Base-by-base conservation (phyloP, 2,797 vertebrate genomes). In the Phyllotis vaccarum region DNA sequence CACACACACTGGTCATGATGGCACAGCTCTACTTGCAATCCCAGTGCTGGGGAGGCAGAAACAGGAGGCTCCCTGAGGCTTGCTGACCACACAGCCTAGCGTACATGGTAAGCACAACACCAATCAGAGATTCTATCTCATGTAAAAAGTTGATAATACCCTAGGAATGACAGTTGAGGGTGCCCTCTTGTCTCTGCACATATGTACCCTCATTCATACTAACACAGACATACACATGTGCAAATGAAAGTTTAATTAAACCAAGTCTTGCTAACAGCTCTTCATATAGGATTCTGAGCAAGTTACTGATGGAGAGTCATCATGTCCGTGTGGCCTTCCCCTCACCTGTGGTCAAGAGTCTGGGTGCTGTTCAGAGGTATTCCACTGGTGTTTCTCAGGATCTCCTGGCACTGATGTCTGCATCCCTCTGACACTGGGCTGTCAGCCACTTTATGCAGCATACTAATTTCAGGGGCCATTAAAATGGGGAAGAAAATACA, bases 391-490 rank as follows among this genome's bases (percentile, higher is more conserved):
- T 78, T 43, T 74, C 68, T 58, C 54, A 46, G 34, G 37, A 52
- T 70, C 6, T 34, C 74, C 12, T 21, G 43, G 21, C 24, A 40
- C 19, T 34, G 37, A 82, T 56, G n/a, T 49, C 49, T 49, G 13
- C 8, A 0, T 80, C 9, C 6, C 46, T 6, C 49, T 68, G 86
- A 17, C 91, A 78, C n/a, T 31, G 62, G 24, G 37, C 19, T 85
- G 31, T 40, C 34, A 93, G 49, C 90, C 87, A 54, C 75, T 94
- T 94, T 90, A 90, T 81, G 75, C 90, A 92, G 13, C 11, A 72
- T 79, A 52, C 76, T 79, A 64, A 91, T 93, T 94, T 95, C 74
- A 72, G 79, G 85, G 40, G 1, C 60, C 64, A 87, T 81, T 75
- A 89, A 86, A 92, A 72, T 60, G 22, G 56, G n/a, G 24, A 52